Conservation (phyloP, 2,888 invertebrate genomes). For the Lingula anatina region DNA sequence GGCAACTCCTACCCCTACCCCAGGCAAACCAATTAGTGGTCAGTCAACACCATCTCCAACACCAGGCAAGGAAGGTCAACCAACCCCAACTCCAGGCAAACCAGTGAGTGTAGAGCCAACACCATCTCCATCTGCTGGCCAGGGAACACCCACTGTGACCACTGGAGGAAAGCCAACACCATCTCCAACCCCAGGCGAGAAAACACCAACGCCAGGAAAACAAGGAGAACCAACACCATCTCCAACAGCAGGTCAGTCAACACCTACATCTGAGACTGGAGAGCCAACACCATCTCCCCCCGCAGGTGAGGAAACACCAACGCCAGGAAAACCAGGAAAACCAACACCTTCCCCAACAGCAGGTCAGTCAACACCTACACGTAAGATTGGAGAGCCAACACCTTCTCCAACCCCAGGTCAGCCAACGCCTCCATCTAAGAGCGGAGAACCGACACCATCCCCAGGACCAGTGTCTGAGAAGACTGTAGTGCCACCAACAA, state of each 20-base stretch:
- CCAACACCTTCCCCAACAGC: constrained; percentile 14
- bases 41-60: constrained; percentile 2
- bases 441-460: too few species aligned
- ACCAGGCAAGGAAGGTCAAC: constrained; percentile 3
- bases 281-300: background rate
- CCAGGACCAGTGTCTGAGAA: too few species aligned
- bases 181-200: background rate
- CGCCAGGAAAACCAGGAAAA: background rate
- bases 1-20: background rate
- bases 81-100: constrained; percentile 2
- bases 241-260: constrained; percentile 6
- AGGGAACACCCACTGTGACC: background rate
- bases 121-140: background rate
- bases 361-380: constrained; percentile 6
- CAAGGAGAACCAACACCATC: constrained; percentile 3
- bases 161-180: background rate
- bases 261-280: background rate
- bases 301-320: background rate
- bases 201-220: background rate
- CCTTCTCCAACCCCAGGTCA: constrained; percentile 15
- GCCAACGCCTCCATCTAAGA: too few species aligned
- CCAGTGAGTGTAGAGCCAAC: background rate
- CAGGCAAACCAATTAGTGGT: background rate
- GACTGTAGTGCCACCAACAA: background rate
- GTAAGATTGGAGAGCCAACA: background rate